phyloP scores from a whole-genome alignment of 2,113 vertebrate genomes.

The Bos indicus region DNA sequence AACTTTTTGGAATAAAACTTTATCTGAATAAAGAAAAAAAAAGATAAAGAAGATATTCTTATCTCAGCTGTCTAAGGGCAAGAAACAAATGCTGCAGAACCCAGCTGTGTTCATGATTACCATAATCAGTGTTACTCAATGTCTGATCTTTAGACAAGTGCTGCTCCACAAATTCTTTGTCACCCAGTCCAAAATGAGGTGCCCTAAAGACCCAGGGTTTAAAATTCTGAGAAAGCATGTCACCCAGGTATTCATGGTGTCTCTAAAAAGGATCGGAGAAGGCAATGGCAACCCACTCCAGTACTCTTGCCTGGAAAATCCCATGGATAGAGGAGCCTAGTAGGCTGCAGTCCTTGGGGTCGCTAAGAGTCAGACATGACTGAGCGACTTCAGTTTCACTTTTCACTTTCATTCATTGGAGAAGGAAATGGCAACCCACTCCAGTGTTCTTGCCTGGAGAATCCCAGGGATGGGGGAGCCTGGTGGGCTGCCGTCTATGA shows the following conservation, averaged over 20 bases:
- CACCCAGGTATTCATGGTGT: fast-evolving
- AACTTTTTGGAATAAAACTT: too few relatives aligned
- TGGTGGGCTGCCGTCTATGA: background rate
- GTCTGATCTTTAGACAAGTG: fast-evolving
- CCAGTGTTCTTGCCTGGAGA: background rate
- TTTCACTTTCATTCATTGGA: background rate
- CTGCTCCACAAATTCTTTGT: background rate
- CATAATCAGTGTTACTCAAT: fast-evolving
- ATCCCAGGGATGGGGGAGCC: fast-evolving
- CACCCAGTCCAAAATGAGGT: background rate
- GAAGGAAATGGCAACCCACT: background rate
- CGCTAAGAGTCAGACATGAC: background rate
- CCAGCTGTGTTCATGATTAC: too few relatives aligned
- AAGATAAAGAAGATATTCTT: background rate
- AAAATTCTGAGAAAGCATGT: background rate
- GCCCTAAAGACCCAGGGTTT: background rate
- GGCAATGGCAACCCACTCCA: background rate
- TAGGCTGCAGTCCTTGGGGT: fast-evolving
- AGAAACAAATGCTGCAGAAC: background rate
- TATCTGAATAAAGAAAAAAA: background rate
- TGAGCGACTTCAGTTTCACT: background rate
- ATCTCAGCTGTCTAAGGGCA: background rate
- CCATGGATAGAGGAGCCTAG: background rate
- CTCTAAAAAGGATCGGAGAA: background rate
- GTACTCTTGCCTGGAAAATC: background rate